Conservation (phyloP, 2,888 invertebrate genomes). For the Aethes cnicana region DNA sequence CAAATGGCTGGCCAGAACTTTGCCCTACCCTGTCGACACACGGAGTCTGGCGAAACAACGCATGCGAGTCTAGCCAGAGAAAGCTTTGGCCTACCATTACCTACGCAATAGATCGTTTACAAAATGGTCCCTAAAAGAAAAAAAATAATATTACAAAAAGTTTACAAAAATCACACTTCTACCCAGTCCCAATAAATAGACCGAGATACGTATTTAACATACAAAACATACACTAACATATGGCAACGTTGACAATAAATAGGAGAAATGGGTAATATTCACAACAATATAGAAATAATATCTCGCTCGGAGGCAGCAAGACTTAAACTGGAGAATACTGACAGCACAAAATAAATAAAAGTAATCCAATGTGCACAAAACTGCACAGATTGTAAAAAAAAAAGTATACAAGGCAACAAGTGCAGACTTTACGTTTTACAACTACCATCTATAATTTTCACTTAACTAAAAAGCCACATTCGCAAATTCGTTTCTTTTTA, state of each 20-base stretch:
- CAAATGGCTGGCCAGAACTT: constrained; percentile 48
- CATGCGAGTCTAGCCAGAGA: constrained; percentile 39
- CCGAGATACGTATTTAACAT: constrained; percentile 74
- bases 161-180: constrained; percentile 74
- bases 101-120: constrained; percentile 63
- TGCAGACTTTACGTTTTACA: constrained; percentile 81
- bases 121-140: constrained; percentile 80
- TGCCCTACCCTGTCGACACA: constrained; percentile 41
- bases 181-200: constrained; percentile 62
- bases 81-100: constrained; percentile 50
- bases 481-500: constrained; percentile 62
- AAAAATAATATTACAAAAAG: constrained; percentile 62
- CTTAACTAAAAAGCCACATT: constrained; percentile 74
- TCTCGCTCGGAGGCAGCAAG: constrained; percentile 42
- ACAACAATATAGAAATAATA: constrained; percentile 59
- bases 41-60: constrained; percentile 68
- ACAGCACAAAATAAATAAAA: constrained; percentile 73
- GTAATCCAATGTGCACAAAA: constrained; percentile 58
- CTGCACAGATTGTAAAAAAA: constrained; percentile 71
- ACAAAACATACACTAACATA: constrained; percentile 80
- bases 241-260: constrained; percentile 83
- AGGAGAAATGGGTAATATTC: constrained; percentile 68
- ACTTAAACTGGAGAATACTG: constrained; percentile 46
- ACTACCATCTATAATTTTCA: constrained; percentile 69
- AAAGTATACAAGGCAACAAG: constrained; percentile 80